phyloP scores from a whole-genome alignment of 2,888 invertebrate species.

The Amorpha juglandis region DNA sequence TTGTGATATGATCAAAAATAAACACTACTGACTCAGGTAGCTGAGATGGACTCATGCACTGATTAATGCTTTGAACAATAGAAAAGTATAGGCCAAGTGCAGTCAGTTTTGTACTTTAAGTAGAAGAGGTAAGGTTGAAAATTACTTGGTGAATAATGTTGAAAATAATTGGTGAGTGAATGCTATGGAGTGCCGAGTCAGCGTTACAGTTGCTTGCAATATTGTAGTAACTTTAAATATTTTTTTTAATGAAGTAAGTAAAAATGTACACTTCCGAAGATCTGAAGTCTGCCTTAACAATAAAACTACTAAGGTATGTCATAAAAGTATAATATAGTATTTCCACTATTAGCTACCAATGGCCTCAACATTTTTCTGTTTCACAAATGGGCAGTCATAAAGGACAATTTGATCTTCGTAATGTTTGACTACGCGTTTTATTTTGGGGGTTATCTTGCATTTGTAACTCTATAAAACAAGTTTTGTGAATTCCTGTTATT shows the following conservation, averaged over 20 bases:
- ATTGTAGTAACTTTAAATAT: neutral
- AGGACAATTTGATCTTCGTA: no score
- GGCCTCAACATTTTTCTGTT: no score
- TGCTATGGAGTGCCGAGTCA: conserved; percentile 20
- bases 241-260: neutral
- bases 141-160: neutral
- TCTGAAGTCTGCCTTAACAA: no score
- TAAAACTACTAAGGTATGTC: no score
- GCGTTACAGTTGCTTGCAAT: conserved; percentile 7
- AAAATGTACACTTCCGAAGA: conserved; percentile 8
- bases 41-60: conserved; percentile 20
- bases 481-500: no score
- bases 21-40: conserved; percentile 33
- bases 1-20: conserved; percentile 39
- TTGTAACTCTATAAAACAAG: no score
- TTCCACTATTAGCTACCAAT: no score
- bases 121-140: neutral
- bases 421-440: no score
- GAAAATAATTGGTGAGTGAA: conserved; percentile 15
- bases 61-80: conserved; percentile 23
- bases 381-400: no score
- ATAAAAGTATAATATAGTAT: no score
- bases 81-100: neutral
- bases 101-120: conserved; percentile 1
- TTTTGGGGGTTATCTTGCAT: no score